Evolutionary conservation across 2,113 vertebrate genomes (phyloP), one percentile per base, ranked within the genome.

Genomic region (Himantopus leucocephalus): DNA sequence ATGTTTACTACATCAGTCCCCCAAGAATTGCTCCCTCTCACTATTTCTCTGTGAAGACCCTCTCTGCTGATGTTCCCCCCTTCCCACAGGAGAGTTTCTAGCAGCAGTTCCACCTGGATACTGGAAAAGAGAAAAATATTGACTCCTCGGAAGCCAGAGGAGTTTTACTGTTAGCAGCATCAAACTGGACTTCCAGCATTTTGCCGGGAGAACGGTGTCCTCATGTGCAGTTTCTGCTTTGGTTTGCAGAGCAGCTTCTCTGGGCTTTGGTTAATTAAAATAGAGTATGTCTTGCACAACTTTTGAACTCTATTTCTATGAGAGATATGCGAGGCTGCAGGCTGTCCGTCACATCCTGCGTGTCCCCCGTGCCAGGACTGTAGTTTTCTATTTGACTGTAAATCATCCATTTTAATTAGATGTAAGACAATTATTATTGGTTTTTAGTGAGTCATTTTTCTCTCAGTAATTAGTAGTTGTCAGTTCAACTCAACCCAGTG

Each of bases 391-490:
- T 94, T 94, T 95, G 62, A 70, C 74, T 94, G 66, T 79, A 95
- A 95, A 90, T 95, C 63, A 93, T 74, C 75, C 35, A 39, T 87
- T 84, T 90, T 72, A 87, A 88, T 94, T 93, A 91, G 58, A 85
- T 39, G 34, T 77, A 94, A 85, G 84, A 80, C 89, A 94, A 94
- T 95, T 95, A 90, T 81, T 90, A 93, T 52, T 91, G 77, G 58
- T 24, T 91, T 95, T 97, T 30, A 94, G 84, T 88, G 78, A 96
- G 75, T 88, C 66, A 90, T 58, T 96, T 93, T 96, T 96, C 94
- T 93, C 71, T 88, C 77, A 74, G 89, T 94, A 97, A 95, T 96
- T 92, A 96, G 78, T 60, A 87, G 91, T 13, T 91, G 84, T 94
- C 91, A 88, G 91, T 90, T 94, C 93, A 85, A 75, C 55, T 85